These are phyloP conservation scores for Poecilia velifera DNA, from an alignment of 2,797 vertebrate species.

Conservation along the genomic window DNA sequence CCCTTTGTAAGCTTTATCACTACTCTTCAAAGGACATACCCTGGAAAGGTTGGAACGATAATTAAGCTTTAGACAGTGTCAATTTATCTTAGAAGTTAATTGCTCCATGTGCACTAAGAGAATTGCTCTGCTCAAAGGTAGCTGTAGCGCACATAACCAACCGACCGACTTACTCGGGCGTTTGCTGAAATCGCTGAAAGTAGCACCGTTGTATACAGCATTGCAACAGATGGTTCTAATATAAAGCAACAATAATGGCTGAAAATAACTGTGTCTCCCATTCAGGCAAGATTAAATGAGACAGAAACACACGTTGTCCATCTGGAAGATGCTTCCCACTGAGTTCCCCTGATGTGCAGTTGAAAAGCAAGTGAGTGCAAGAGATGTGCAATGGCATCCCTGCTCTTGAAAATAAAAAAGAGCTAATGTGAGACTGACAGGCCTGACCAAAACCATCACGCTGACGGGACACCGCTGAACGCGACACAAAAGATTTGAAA, in stretches of 20 bases:
- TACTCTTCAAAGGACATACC: neutral
- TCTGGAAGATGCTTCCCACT: constrained; percentile 5
- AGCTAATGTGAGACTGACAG: neutral
- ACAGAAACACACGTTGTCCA: constrained; percentile 11
- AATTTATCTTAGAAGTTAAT: constrained; percentile 4
- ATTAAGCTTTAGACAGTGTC: neutral
- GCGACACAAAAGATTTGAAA: neutral
- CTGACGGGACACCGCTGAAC: neutral
- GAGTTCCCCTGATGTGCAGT: constrained; percentile 6
- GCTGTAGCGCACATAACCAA: neutral
- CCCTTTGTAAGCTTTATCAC: constrained; percentile 9
- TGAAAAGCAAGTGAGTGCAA: constrained; percentile 2
- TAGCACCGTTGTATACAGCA: neutral
- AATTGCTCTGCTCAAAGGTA: neutral
- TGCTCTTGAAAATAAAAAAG: constrained; percentile 5
- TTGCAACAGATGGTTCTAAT: constrained; percentile 4
- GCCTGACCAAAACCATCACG: neutral
- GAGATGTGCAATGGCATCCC: constrained; percentile 6
- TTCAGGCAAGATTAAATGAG: constrained; percentile 7
- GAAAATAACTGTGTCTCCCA: constrained; percentile 4
- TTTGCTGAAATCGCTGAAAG: neutral
- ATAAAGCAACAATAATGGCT: neutral
- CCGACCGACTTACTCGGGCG: too few relatives aligned
- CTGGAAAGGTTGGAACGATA: constrained; percentile 2
- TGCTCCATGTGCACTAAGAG: constrained; percentile 1